These are phyloP conservation scores for Paramisgurnus dabryanus DNA, from an alignment of 2,113 vertebrate species.

Conservation along the genomic window DNA sequence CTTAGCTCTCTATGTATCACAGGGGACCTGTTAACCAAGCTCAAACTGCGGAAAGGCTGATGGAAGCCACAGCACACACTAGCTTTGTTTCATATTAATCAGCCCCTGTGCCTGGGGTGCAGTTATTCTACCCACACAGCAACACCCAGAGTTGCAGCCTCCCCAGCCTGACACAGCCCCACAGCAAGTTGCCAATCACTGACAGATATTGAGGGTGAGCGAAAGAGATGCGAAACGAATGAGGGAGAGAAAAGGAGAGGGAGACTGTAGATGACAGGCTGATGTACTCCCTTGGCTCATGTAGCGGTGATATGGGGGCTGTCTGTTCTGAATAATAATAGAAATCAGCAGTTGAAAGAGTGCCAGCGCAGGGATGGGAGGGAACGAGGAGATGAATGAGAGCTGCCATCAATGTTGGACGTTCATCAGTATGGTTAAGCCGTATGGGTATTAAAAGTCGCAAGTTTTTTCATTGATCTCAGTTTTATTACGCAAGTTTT, in stretches of 20 bases:
- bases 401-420: not conserved
- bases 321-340: conserved; percentile 36
- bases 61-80: conserved; percentile 29
- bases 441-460: not conserved
- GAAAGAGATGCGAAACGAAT: not conserved
- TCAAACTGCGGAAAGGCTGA: conserved; percentile 29
- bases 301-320: conserved; percentile 8
- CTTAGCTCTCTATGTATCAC: conserved; percentile 36
- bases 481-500: not conserved
- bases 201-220: conserved; percentile 29
- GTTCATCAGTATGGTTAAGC: not conserved
- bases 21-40: conserved; percentile 56
- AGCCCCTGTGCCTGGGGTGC: conserved; percentile 37
- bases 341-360: conserved; percentile 25
- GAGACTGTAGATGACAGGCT: conserved; percentile 17
- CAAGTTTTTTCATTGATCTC: not conserved
- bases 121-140: conserved; percentile 41
- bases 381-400: conserved; percentile 18
- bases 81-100: conserved; percentile 51
- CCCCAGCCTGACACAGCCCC: conserved; percentile 22
- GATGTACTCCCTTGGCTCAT: conserved; percentile 26
- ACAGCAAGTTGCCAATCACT: conserved; percentile 22
- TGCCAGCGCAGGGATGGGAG: not conserved
- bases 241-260: conserved; percentile 11
- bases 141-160: not conserved